These are phyloP conservation scores for Capromys pilorides DNA, from an alignment of 2,797 vertebrate species.

Conservation along the genomic window DNA sequence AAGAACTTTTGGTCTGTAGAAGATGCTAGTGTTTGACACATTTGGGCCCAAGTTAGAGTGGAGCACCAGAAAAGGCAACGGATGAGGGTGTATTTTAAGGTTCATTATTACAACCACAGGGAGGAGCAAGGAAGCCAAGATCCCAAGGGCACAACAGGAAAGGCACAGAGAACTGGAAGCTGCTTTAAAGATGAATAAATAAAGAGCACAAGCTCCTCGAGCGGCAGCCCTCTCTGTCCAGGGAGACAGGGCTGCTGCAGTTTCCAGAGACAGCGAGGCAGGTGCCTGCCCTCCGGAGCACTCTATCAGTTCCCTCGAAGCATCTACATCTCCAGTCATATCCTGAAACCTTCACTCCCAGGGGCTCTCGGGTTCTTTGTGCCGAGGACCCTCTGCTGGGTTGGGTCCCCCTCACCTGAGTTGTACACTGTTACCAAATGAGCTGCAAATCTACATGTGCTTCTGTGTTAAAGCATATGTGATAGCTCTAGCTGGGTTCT, in stretches of 20 bases:
- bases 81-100: conserved; percentile 16
- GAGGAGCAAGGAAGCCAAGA: neutral
- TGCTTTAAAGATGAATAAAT: neutral
- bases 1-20: conserved; percentile 42
- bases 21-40: conserved; percentile 18
- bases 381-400: neutral
- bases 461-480: neutral
- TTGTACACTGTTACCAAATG: conserved; percentile 3
- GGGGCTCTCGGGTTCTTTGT: neutral
- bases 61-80: conserved; percentile 34
- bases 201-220: neutral
- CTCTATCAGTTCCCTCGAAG: neutral
- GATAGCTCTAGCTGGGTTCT: neutral
- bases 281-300: neutral
- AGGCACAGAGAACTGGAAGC: neutral
- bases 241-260: neutral
- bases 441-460: neutral
- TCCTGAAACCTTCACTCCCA: neutral
- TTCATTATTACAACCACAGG: neutral
- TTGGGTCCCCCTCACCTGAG: neutral
- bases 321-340: neutral
- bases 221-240: neutral
- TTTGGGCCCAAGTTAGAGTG: conserved; percentile 45
- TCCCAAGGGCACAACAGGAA: conserved; percentile 26
- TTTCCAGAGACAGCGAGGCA: neutral